Evolutionary conservation across 1,140 invertebrate species (phyloP).

Genomic region (Leptinotarsa undecemlineata): DNA sequence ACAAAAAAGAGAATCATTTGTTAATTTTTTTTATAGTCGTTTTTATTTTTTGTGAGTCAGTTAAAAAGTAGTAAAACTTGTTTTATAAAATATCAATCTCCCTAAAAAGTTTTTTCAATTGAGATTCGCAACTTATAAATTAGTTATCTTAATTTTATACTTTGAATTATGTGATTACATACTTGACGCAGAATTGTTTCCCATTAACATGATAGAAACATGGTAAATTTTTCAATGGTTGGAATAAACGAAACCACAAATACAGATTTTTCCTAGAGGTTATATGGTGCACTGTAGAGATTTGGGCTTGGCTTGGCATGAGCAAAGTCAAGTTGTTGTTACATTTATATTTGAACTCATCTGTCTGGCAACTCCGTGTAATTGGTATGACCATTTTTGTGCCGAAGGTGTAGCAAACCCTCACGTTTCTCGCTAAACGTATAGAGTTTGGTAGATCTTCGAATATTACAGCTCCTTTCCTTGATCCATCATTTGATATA

Average conservation of each 20-base stretch:
- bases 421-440: slow-evolving; percentile 29
- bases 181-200: too few species aligned
- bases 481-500: not conserved
- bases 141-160: too few species aligned
- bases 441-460: slow-evolving; percentile 45
- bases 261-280: not conserved
- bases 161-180: too few species aligned
- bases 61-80: too few species aligned
- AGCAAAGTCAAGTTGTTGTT: slow-evolving; percentile 50
- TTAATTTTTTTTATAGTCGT: too few species aligned
- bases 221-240: too few species aligned
- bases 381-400: slow-evolving; percentile 43
- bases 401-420: slow-evolving; percentile 38
- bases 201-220: too few species aligned
- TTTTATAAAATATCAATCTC: too few species aligned
- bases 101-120: too few species aligned
- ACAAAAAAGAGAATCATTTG: too few species aligned
- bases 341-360: slow-evolving; percentile 45
- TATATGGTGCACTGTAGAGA: not conserved
- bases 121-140: too few species aligned
- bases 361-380: slow-evolving; percentile 56
- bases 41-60: too few species aligned
- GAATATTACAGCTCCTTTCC: slow-evolving; percentile 24
- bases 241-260: not conserved
- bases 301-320: slow-evolving; percentile 44